Base-by-base conservation (phyloP, 2,113 vertebrate species). In the Peromyscus polionotus region DNA sequence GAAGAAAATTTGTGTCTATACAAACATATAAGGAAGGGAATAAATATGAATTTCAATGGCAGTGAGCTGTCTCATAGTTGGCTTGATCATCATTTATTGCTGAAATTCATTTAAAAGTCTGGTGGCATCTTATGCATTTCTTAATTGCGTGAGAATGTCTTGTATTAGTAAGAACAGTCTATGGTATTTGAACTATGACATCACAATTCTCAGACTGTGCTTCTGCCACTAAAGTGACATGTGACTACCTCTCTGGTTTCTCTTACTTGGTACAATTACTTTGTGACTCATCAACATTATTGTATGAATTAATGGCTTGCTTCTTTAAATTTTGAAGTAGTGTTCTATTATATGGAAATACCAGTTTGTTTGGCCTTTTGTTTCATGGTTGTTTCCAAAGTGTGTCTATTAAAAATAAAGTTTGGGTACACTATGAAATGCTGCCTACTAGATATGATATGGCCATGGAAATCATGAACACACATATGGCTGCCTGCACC, bases 1-100 rank as follows among this genome's bases (percentile, higher is more conserved):
- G 26, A 94, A 68, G 59, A 86, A 96, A 89, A 79, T 42, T 28
- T 72, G 36, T 11, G 54, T 76, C 90, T 76, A 90, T 63, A 48
- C 76, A 28, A 70, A 73, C 73, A 28, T 45, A 3, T 57, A 39
- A 72, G 51, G 48, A 84, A 80, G 48, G 59, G 79, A 70, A 57
- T 93, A 28, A 93, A 85, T 90, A 51, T 2, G 26, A 20, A 87
- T 88, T 93, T 73, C 68, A 83, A 81, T 90, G 39, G 4, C 42
- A 77, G 28, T 88, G 31, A 91, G 51, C 33, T 87, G 24, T 57
- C 67, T 90, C 31, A 75, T 33, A 42, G 39, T 36, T 16, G 80
- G 20, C n/a, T 90, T 87, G 17, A 87, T 54, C 59, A 87, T 77
- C 2, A 4, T 73, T 39, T 63, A n/a, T 76, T 95, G 77, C 19